Evolutionary conservation across 1,140 invertebrate genomes (phyloP), one percentile per base, ranked within the genome.

Genomic region (Drosophila kohkoa): DNA sequence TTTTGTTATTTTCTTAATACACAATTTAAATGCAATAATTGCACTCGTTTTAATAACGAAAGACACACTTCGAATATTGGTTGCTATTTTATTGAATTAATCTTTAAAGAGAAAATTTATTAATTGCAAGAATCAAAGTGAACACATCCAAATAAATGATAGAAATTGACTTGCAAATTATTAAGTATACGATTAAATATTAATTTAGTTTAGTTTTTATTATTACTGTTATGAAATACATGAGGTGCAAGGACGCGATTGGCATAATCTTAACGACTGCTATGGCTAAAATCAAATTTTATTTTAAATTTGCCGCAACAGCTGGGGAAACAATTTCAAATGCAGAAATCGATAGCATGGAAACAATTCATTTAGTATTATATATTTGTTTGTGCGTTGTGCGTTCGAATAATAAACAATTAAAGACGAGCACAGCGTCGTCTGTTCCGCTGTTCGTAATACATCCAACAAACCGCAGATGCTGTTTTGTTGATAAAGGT

Each of bases 11-110:
- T 67, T 51, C 15, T 62, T n/a, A 32, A 38, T 13, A 52, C 20
- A 57, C 11, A 35, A 16, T 41, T 43, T 41, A 38, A 30, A 57
- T 63, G 43, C 41, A 41, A 69, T 57, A 51, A 65, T 76, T 75
- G 52, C 70, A 77, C 77, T 63, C 11, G 46, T 69, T 57, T 81
- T 82, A 72, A 76, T 59, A 46, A 75, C 54, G 32, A 65, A 69
- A 71, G 43, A 75, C 73, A 71, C 59, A 80, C 87, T 51, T 82
- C 68, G 79, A 87, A 87, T 86, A 87, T 75, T 82, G 63, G 74
- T 86, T 79, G 67, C 52, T 69, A 68, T 74, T 85, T 81, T 73
- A 86, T 83, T 83, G 30, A 81, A 63, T 28, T 66, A 65, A 75
- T 54, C 51, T 41, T 49, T 43, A 79, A 67, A 67, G 62, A 35